These are phyloP conservation scores for Entomyzon cyanotis DNA, from an alignment of 2,113 vertebrate genomes.

Conservation along the genomic window DNA sequence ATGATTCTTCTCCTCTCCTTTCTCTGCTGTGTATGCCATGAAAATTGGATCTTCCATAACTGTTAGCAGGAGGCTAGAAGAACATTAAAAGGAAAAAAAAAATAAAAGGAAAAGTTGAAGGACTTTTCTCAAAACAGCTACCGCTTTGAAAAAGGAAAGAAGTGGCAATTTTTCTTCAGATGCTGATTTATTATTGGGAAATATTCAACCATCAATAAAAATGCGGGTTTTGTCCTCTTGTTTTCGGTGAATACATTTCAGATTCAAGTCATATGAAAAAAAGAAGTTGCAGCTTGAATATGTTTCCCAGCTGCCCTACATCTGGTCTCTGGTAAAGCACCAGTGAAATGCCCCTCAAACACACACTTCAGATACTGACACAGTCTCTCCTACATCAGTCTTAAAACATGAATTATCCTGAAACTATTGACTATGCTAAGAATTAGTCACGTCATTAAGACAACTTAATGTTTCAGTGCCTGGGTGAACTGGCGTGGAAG, in stretches of 20 bases:
- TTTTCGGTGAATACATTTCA: neutral
- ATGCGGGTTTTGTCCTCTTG: neutral
- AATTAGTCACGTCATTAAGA: neutral
- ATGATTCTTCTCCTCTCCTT: neutral
- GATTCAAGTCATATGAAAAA: neutral
- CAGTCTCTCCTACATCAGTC: neutral
- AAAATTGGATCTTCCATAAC: neutral
- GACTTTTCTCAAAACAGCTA: neutral
- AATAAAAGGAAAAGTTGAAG: neutral
- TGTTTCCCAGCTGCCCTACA: neutral
- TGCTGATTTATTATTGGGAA: neutral
- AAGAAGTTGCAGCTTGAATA: neutral
- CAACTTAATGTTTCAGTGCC: neutral
- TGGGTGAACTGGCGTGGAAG: neutral
- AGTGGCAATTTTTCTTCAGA: neutral
- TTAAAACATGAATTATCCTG: neutral
- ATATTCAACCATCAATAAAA: neutral
- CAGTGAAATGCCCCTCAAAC: neutral
- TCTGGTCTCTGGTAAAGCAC: neutral
- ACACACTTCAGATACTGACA: neutral
- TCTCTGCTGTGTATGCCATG: neutral
- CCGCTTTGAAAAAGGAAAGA: neutral
- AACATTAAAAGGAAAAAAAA: neutral
- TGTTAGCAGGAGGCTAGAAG: constrained; percentile 16
- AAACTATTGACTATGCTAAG: neutral